Percentiles rank a stretch among this genome's conserved stretches.
These are phyloP conservation scores for Dreissena polymorpha DNA, from an alignment of 1,140 invertebrate genomes.

Conservation along the genomic window DNA sequence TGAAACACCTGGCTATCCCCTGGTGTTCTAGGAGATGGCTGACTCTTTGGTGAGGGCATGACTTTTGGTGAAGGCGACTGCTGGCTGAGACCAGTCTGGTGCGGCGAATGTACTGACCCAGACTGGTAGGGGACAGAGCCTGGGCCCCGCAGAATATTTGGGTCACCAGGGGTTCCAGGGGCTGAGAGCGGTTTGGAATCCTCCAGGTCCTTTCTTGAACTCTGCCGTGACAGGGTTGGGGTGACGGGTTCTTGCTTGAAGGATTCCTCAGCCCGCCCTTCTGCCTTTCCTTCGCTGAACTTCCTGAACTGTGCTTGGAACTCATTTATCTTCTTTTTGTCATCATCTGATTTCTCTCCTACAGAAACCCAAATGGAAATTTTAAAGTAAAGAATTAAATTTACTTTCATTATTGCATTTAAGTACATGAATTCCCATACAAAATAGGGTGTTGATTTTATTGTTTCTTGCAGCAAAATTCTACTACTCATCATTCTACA, in stretches of 20 bases:
- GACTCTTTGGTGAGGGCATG: conserved; percentile 69
- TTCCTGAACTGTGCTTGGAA: conserved; percentile 80
- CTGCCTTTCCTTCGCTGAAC: conserved; percentile 79
- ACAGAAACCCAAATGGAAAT: too few relatives aligned
- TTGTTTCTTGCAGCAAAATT: too few relatives aligned
- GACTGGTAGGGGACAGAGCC: conserved; percentile 30
- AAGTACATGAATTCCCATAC: too few relatives aligned
- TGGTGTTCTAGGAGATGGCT: conserved; percentile 73
- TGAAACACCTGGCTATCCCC: conserved; percentile 66
- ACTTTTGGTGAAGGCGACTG: conserved; percentile 68
- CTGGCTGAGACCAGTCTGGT: conserved; percentile 47
- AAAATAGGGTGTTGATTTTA: too few relatives aligned
- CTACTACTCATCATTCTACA: too few relatives aligned
- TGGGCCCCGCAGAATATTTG: conserved; percentile 54
- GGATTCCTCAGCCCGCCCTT: conserved; percentile 34
- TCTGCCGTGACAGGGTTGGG: neutral
- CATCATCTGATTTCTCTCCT: conserved; percentile 34
- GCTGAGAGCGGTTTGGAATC: conserved; percentile 48
- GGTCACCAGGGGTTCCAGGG: conserved; percentile 54
- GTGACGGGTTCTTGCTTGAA: conserved; percentile 27
- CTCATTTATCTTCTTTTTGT: conserved; percentile 60
- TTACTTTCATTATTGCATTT: too few relatives aligned
- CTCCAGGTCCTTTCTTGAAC: conserved; percentile 34
- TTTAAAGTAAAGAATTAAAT: too few relatives aligned
- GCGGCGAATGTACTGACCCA: conserved; percentile 46